Conservation (phyloP, 2,113 vertebrate genomes). For the Solenodon paradoxus region DNA sequence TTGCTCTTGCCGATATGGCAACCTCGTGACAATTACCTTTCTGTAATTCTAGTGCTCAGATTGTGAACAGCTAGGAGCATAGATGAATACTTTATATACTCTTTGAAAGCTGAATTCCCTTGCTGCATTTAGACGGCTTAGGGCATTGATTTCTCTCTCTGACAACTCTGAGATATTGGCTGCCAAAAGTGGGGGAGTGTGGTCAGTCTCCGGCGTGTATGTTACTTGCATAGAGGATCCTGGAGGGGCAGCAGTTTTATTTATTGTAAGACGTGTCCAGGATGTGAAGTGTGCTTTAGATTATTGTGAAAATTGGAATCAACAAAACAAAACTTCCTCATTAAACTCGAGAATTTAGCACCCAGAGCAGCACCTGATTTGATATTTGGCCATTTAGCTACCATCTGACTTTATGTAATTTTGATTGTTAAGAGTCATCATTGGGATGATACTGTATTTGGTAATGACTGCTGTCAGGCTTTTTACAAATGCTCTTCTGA, state of each 20-base stretch:
- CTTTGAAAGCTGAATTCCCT: background rate
- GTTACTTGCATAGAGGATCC: background rate
- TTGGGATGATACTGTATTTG: background rate
- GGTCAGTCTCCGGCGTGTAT: background rate
- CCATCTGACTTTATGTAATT: background rate
- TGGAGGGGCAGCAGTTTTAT: background rate
- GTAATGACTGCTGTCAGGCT: background rate
- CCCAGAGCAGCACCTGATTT: background rate
- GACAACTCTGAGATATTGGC: background rate
- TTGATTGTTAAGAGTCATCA: background rate
- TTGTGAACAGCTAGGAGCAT: background rate
- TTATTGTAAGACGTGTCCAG: background rate
- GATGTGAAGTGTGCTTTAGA: background rate
- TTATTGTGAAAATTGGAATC: background rate
- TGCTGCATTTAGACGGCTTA: background rate
- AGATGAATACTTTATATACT: background rate
- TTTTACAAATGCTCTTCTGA: background rate
- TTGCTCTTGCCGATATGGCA: background rate
- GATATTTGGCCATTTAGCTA: background rate
- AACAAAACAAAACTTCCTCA: background rate
- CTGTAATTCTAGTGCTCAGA: background rate
- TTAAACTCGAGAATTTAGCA: background rate
- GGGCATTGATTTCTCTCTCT: constrained; percentile 33
- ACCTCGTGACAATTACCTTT: background rate
- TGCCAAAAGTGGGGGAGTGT: background rate